Conservation (phyloP, 1,140 invertebrate species). For the Bombus balteatus region DNA sequence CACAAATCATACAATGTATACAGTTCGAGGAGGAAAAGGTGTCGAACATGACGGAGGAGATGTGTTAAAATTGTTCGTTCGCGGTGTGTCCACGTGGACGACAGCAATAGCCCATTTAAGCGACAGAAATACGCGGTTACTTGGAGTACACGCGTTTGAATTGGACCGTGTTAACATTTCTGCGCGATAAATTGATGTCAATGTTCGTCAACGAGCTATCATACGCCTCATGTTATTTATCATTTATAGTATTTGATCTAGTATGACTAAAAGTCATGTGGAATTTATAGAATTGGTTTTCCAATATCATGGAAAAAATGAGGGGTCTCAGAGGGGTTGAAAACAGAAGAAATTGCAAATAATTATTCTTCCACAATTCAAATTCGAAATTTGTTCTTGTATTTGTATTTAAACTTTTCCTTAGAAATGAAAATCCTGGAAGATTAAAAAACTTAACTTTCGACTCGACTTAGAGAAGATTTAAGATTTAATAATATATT, state of each 20-base stretch:
- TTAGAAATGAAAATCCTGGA: too few relatives aligned
- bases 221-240: neutral
- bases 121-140: conserved; percentile 67
- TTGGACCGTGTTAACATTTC: neutral
- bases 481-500: too few relatives aligned
- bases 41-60: neutral
- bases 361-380: neutral
- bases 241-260: neutral
- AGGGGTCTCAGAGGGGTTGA: neutral
- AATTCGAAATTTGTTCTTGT: too few relatives aligned
- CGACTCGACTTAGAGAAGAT: too few relatives aligned
- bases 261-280: neutral
- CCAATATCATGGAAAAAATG: neutral
- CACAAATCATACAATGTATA: too few relatives aligned
- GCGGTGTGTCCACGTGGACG: conserved; percentile 68
- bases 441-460: too few relatives aligned
- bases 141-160: conserved; percentile 19
- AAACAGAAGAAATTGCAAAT: neutral
- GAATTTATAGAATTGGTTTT: neutral
- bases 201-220: neutral
- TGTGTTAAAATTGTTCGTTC: neutral
- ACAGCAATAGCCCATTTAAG: conserved; percentile 71
- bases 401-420: too few relatives aligned
- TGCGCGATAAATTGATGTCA: neutral
- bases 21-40: neutral